A percentile compares a stretch with the other conserved stretches of the same genome.
Conservation (phyloP, 2,888 invertebrate genomes). For the Drosophila kambysellisi region DNA sequence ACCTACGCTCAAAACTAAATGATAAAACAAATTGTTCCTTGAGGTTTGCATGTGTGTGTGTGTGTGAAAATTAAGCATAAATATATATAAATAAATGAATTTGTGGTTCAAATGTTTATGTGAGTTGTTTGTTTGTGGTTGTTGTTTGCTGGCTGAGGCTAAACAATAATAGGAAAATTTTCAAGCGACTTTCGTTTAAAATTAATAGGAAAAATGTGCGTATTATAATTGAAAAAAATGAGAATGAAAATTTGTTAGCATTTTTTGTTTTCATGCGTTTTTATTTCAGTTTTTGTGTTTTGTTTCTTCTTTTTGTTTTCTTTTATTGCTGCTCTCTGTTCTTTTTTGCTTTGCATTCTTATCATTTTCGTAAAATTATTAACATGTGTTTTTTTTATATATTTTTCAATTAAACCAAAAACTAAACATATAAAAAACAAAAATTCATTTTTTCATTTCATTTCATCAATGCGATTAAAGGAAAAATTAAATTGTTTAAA, state of each 20-base stretch:
- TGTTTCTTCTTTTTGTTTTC: constrained; percentile 17
- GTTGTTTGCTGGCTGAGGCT: constrained; percentile 46
- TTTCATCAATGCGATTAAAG: constrained; percentile 50
- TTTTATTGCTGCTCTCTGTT: constrained; percentile 54
- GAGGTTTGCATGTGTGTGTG: constrained; percentile 54
- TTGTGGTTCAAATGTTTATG: constrained; percentile 45
- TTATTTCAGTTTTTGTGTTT: constrained; percentile 20
- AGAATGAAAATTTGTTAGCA: constrained; percentile 57
- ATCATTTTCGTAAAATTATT: constrained; percentile 51
- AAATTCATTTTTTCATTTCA: constrained; percentile 57
- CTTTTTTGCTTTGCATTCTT: constrained; percentile 65
- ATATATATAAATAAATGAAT: constrained; percentile 74
- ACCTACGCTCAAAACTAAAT: constrained; percentile 38
- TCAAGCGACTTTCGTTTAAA: constrained; percentile 64
- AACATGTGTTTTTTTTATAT: constrained; percentile 59
- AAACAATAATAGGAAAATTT: constrained; percentile 74
- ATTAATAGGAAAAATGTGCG: constrained; percentile 74
- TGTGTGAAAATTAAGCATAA: constrained; percentile 49
- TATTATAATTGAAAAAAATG: constrained; percentile 44
- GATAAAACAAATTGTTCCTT: constrained; percentile 54
- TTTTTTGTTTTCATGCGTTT: constrained; percentile 22
- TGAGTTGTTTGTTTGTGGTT: constrained; percentile 34
- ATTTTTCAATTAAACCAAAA: constrained; percentile 65
- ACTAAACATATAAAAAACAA: constrained; percentile 70
- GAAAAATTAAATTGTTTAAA: constrained; percentile 82